Evolutionary conservation across 53 echinoderm and acorn worm species (phyloP).

Genomic region (Mesocentrotus franciscanus): DNA sequence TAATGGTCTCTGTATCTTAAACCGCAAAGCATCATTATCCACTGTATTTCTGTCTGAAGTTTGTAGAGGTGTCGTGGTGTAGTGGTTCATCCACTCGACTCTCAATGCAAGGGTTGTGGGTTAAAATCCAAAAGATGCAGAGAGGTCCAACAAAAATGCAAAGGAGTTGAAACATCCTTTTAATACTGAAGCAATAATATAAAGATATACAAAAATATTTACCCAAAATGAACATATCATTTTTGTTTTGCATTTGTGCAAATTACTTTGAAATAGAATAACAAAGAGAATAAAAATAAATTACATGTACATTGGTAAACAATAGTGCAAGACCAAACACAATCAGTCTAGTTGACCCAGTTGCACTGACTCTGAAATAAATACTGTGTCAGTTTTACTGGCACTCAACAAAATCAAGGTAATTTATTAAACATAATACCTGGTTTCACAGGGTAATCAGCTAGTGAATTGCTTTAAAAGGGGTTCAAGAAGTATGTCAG

Average conservation of each 20-base stretch:
- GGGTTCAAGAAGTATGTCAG: not conserved
- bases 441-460: not conserved
- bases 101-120: too few species aligned
- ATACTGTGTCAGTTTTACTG: not conserved
- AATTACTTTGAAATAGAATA: not conserved
- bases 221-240: not conserved
- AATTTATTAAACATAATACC: not conserved
- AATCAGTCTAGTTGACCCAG: not conserved
- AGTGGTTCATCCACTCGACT: too few species aligned
- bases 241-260: not conserved
- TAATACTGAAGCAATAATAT: constrained; percentile 1
- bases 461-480: not conserved
- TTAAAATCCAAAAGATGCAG: too few species aligned
- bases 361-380: constrained; percentile 9
- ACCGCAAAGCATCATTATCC: too few species aligned
- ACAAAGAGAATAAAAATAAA: not conserved
- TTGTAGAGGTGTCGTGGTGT: too few species aligned
- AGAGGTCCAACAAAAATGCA: not conserved
- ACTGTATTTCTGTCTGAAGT: too few species aligned
- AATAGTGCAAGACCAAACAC: not conserved
- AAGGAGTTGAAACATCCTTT: not conserved
- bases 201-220: not conserved
- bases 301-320: not conserved
- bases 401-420: not conserved
- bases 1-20: too few species aligned